phyloP scores from a whole-genome alignment of 2,888 invertebrate species.

The Cremastinae sp. region DNA sequence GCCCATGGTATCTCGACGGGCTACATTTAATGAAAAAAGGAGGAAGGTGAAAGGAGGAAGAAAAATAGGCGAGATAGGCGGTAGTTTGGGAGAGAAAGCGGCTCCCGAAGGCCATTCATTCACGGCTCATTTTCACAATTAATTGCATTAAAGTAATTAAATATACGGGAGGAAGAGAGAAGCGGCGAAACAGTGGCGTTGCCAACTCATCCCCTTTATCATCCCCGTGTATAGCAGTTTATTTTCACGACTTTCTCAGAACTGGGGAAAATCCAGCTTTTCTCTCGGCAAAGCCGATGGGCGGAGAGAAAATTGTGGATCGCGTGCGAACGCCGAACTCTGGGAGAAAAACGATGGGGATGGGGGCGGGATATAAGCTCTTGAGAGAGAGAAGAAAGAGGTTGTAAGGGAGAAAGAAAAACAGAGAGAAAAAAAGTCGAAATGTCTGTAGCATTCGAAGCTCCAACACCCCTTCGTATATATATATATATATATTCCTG shows the following conservation, averaged over 20 bases:
- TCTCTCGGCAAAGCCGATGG: constrained; percentile 43
- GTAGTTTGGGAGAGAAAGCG: neutral
- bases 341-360: constrained; percentile 32
- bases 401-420: constrained; percentile 1
- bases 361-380: constrained; percentile 49
- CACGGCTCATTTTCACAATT: constrained; percentile 45
- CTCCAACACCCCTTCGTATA: constrained; percentile 12
- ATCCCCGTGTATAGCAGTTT: constrained; percentile 19
- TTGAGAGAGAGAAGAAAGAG: constrained; percentile 33
- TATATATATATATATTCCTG: constrained; percentile 23
- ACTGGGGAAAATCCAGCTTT: constrained; percentile 31
- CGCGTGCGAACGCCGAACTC: constrained; percentile 54
- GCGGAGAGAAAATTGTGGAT: constrained; percentile 47
- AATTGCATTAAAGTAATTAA: constrained; percentile 53
- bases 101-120: constrained; percentile 6
- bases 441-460: constrained; percentile 28
- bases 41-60: neutral
- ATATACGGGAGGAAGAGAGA: constrained; percentile 31
- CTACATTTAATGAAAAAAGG: constrained; percentile 19
- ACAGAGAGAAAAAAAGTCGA: neutral
- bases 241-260: constrained; percentile 48
- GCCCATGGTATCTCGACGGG: constrained; percentile 2
- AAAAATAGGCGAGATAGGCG: constrained; percentile 7
- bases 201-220: constrained; percentile 35
- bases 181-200: constrained; percentile 3